Conservation (phyloP, 2,113 vertebrate genomes). For the Lota lota region DNA sequence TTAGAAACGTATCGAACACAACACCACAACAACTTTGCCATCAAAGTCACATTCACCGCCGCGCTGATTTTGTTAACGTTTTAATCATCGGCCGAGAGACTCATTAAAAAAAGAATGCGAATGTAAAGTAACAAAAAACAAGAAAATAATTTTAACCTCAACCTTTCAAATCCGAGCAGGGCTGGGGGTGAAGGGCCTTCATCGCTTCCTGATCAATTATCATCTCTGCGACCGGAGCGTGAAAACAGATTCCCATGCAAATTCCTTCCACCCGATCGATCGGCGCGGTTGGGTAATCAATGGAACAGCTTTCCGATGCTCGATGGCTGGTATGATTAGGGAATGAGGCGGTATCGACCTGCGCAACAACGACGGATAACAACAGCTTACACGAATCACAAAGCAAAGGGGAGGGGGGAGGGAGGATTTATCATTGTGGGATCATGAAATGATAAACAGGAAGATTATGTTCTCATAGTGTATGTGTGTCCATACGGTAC, state of each 20-base stretch:
- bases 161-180: slow-evolving; percentile 51
- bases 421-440: slow-evolving; percentile 7
- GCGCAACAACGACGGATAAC: too few species aligned
- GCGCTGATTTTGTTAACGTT: slow-evolving; percentile 10
- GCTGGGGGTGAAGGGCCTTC: background rate
- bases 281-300: slow-evolving; percentile 44
- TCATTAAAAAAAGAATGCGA: slow-evolving; percentile 58
- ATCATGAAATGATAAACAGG: slow-evolving; percentile 32
- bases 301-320: slow-evolving; percentile 46
- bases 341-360: too few species aligned
- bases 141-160: slow-evolving; percentile 74
- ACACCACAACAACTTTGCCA: slow-evolving; percentile 35
- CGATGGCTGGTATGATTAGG: background rate
- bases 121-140: slow-evolving; percentile 56
- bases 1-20: slow-evolving; percentile 40
- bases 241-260: slow-evolving; percentile 70
- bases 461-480: too few species aligned
- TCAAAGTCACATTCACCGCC: slow-evolving; percentile 65
- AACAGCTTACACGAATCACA: too few species aligned
- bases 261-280: slow-evolving; percentile 59
- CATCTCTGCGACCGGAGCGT: slow-evolving; percentile 38
- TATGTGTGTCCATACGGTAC: slow-evolving; percentile 25
- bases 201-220: slow-evolving; percentile 57
- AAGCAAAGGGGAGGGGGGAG: too few species aligned
- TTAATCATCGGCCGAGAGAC: slow-evolving; percentile 1